These are phyloP conservation scores for Listrodromus nycthemerus DNA, from an alignment of 2,888 invertebrate genomes.

Conservation along the genomic window DNA sequence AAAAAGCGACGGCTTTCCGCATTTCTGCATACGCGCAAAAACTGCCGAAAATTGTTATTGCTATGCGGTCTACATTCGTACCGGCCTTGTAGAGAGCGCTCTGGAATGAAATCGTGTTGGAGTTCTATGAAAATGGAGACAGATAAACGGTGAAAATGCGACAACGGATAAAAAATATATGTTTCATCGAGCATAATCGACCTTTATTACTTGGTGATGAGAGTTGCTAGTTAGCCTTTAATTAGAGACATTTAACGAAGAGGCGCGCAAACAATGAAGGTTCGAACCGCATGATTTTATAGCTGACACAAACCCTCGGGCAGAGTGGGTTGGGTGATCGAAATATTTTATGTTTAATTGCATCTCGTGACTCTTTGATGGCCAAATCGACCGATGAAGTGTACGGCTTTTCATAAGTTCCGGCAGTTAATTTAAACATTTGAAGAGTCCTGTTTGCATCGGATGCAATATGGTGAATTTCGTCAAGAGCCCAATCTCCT, in stretches of 20 bases:
- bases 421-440: not conserved
- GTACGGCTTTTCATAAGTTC: not conserved
- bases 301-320: not conserved
- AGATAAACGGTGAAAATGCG: too few relatives aligned
- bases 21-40: too few relatives aligned
- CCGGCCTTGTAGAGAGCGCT: too few relatives aligned
- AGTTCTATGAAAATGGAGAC: too few relatives aligned
- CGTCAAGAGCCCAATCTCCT: not conserved
- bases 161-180: too few relatives aligned
- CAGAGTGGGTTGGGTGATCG: not conserved
- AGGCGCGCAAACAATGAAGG: not conserved
- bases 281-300: not conserved
- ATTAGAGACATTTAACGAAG: not conserved
- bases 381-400: not conserved
- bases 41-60: too few relatives aligned
- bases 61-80: too few relatives aligned
- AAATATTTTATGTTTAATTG: not conserved
- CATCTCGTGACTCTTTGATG: not conserved
- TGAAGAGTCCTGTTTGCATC: not conserved
- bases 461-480: not conserved
- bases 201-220: constrained; percentile 1
- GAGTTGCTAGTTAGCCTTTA: not conserved
- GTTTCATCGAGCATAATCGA: not conserved
- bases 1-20: too few relatives aligned
- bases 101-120: too few relatives aligned